Base-by-base conservation (phyloP, 2,888 invertebrate species). In the Eulithis prunata region DNA sequence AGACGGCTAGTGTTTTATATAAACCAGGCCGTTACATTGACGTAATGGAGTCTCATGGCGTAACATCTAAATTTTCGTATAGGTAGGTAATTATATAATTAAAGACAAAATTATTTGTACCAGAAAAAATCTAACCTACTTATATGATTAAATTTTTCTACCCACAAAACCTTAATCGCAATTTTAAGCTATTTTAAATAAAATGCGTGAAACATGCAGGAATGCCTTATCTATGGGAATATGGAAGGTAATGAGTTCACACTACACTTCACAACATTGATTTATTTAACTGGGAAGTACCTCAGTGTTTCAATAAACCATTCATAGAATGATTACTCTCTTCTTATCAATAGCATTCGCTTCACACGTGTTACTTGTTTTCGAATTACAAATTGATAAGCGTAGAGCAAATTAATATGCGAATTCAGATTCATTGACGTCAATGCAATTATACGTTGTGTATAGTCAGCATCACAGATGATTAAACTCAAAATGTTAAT, bases 351-450 rank as follows among this genome's bases (percentile, higher is more conserved):
- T 56, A 67, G 73, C 79, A 81, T 75, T 78, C 65, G 57, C 54
- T 58, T 47, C 49, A 71, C 77, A 73, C 78, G 76, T 82, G 82
- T 52, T 77, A 72, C 78, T 77, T 74, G 72, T 70, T 63, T 75
- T 75, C 68, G 57, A 70, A 72, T 75, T 72, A 73, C 66, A 68
- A 65, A 72, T 71, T 74, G 75, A 78, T 76, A 80, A 68, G 73
- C 65, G 60, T 62, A 68, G 41, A 59, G 66, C 64, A 70, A 68
- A 70, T 70, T 70, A 68, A 70, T 69, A 69, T 64, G 70, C 58
- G 64, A 70, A 70, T 70, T 69, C 60, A 66, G 54, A 68, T 54
- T 61, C 62, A 49, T 52, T 74, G 72, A 72, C 74, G 72, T 74
- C 71, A 74, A 72, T 70, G n/a, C 53, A 62, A 64, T 68, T 62